Evolutionary conservation across 37 sponge, comb jelly and placozoan species (phyloP).

Genomic region (Petrosia ficiformis): DNA sequence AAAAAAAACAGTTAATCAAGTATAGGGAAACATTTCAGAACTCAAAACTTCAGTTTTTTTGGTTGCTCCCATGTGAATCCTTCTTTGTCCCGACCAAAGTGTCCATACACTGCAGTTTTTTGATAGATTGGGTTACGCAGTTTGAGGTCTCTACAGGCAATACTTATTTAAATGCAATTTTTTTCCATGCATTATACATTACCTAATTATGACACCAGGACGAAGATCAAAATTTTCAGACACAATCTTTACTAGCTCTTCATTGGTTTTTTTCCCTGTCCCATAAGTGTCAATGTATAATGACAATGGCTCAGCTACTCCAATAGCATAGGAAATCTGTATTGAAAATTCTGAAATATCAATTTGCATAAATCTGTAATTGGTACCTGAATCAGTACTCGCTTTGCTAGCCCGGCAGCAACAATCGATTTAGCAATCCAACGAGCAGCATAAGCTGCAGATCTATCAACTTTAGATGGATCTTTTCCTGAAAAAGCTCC

Average conservation of each 20-base stretch:
- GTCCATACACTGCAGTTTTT: slow-evolving; percentile 85
- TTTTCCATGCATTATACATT: neutral
- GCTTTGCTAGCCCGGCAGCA: slow-evolving; percentile 72
- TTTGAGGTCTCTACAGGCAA: slow-evolving; percentile 52
- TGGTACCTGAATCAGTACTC: slow-evolving; percentile 80
- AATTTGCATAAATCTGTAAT: neutral
- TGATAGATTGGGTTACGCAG: slow-evolving; percentile 66
- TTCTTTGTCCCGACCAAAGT: slow-evolving; percentile 80
- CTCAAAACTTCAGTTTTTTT: slow-evolving; percentile 23
- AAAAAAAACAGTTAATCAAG: too few relatives aligned
- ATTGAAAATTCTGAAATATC: neutral
- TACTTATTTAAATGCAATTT: neutral
- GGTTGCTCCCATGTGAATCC: slow-evolving; percentile 84
- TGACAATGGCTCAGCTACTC: slow-evolving; percentile 82
- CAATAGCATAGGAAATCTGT: slow-evolving; percentile 91
- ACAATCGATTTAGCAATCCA: slow-evolving; percentile 94
- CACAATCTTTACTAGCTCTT: slow-evolving; percentile 71
- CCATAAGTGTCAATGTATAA: slow-evolving; percentile 78
- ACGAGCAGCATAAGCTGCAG: slow-evolving; percentile 90
- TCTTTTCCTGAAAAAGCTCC: slow-evolving; percentile 98
- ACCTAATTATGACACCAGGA: slow-evolving; percentile 83
- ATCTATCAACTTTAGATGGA: slow-evolving; percentile 87
- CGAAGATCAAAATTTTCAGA: slow-evolving; percentile 87
- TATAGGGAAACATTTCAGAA: too few relatives aligned
- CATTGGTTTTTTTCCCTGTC: slow-evolving; percentile 53